Conservation (phyloP, 2,888 invertebrate species). For the Nomada fabriciana region DNA sequence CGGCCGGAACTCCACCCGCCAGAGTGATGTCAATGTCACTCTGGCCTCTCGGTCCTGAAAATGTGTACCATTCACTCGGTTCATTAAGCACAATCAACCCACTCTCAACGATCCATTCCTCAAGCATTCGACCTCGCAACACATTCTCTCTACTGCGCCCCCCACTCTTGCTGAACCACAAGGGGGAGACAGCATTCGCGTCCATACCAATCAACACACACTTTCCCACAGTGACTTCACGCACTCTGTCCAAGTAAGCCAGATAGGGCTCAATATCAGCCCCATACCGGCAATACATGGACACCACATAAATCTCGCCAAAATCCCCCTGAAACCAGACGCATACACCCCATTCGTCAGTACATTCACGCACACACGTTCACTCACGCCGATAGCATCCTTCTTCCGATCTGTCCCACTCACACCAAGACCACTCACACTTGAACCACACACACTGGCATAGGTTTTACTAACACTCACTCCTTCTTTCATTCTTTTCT, state of each 20-base stretch:
- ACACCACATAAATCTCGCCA: not conserved
- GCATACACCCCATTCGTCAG: not conserved
- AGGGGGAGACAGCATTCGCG: conserved; percentile 63
- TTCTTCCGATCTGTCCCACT: not conserved
- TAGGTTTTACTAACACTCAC: not conserved
- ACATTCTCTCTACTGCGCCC: no score
- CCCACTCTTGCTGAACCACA: not conserved
- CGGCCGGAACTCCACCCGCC: no score
- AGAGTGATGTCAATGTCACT: no score
- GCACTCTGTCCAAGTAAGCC: not conserved
- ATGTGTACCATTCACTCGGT: no score
- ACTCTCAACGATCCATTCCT: no score
- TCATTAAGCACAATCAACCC: no score
- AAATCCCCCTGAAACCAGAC: not conserved
- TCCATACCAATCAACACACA: conserved; percentile 55
- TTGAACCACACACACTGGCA: not conserved
- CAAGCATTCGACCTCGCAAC: no score
- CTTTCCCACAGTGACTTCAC: not conserved
- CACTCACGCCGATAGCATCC: no score
- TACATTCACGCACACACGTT: conserved; percentile 15
- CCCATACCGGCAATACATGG: not conserved
- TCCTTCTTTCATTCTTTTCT: not conserved
- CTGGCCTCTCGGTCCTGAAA: no score
- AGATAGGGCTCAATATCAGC: conserved; percentile 13
- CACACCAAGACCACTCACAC: no score